Base-by-base conservation (phyloP, 2,113 vertebrate species). In the Cyprinus carpio region DNA sequence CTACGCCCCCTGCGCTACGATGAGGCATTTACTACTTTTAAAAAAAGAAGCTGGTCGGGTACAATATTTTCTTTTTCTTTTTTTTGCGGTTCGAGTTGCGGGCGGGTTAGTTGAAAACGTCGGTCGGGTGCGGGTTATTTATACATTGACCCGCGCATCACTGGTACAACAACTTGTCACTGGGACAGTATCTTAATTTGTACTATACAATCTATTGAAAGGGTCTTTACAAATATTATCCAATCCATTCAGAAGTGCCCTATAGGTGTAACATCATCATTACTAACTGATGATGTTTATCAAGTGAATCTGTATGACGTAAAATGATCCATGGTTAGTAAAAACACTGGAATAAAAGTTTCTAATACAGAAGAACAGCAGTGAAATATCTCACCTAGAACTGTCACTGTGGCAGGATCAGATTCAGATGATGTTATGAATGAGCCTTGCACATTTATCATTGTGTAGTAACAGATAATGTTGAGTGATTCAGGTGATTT, bases 351-450 rank as follows among this genome's bases (percentile, higher is more conserved):
- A n/a, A n/a, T n/a, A n/a, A n/a, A n/a, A n/a, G n/a, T n/a, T 27
- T 0, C 0, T 72, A 31, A 2, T 0, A 2, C 58, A 27, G 23
- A 58, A 60, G 0, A 0, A 34, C 0, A 80, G 23, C 0, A 80
- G 2, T 83, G 25, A 69, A 69, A 69, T 58, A 27, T 16, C 87
- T 84, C 75, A 89, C 84, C 56, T 51, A 31, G 29, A 20, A 88
- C 11, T 27, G 5, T 87, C 23, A 88, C 23, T 43, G 67, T 37
- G 12, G 0, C 75, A 46, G 67, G 13, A 29, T 71, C 56, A 78
- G 85, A 87, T 27, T 75, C 23, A 9, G 10, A 11, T 23, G 78
- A 84, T 80, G 76, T 0, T 4, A 18, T 7, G 0, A 0, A 1
- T 23, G 6, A 9, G 25, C 23, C 20, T 20, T 0, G 4, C 29